Conservation (phyloP, 2,113 vertebrate genomes). For the Crotalus horridus region DNA sequence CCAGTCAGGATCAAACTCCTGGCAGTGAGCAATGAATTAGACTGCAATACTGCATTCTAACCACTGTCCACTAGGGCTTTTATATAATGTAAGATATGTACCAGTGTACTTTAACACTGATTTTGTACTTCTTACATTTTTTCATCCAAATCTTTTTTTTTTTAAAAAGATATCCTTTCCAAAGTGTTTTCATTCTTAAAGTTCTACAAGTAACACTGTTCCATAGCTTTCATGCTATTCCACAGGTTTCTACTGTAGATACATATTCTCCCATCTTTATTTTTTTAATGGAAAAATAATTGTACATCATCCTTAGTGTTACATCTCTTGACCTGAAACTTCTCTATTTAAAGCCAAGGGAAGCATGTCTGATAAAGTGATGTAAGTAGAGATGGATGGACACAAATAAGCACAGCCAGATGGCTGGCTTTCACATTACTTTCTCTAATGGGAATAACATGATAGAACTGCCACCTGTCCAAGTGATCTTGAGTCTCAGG, state of each 20-base stretch:
- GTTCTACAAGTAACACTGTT: not conserved
- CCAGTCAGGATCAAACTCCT: not conserved
- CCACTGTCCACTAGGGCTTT: not conserved
- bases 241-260: not conserved
- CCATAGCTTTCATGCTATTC: not conserved
- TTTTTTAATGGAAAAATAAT: slow-evolving; percentile 1
- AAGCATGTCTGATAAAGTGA: not conserved
- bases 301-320: not conserved
- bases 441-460: slow-evolving; percentile 53
- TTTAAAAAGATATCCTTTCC: not conserved
- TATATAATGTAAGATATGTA: not conserved
- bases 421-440: slow-evolving; percentile 47
- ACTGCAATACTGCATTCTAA: not conserved
- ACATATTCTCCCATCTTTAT: slow-evolving; percentile 6
- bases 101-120: not conserved
- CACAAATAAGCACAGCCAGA: slow-evolving; percentile 48
- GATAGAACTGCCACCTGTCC: slow-evolving; percentile 58
- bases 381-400: not conserved
- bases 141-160: not conserved
- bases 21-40: not conserved
- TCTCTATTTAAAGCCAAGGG: slow-evolving; percentile 25
- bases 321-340: slow-evolving; percentile 10
- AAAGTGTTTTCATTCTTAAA: slow-evolving; percentile 23
- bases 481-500: slow-evolving; percentile 49
- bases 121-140: not conserved